Evolutionary conservation across 2,797 vertebrate genomes (phyloP), one percentile per base, ranked within the genome.

Genomic region (Alfaro cultratus): DNA sequence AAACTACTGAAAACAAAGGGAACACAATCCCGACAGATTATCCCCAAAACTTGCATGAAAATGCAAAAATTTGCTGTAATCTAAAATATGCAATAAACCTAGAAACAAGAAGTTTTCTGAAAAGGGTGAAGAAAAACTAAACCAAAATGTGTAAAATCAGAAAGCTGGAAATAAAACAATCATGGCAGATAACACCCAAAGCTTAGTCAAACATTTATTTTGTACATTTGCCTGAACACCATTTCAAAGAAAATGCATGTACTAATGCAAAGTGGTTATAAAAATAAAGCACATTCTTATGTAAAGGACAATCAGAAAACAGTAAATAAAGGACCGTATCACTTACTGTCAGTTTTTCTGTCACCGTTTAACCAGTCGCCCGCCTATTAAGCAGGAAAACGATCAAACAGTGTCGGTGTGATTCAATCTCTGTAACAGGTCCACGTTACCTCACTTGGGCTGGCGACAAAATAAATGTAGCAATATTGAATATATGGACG

Each of bases 231-330:
- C 85, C 87, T 88, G 83, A 89, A 82, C 53, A 86, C 70, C 62
- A 86, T 86, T 88, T 90, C 64, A 86, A 93, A 85, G 86, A 89
- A 89, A 91, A 91, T 71, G 79, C 90, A 79, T 90, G 82, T 78
- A 73, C 86, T 83, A 90, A 93, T 92, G 91, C 79, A 89, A 92
- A 92, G 90, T 93, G 91, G 91, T 94, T 95, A 95, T 90, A 95
- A 95, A 95, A 95, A 94, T 95, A 94, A 95, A 93, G 87, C 83
- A 94, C 87, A 91, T 93, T 91, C 86, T 91, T 87, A 91, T 83
- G 75, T 74, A 90, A 92, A 92, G 87, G 88, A 90, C 87, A 83
- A 75, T 80, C 83, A 91, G 76, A 91, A 93, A 93, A 84, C 88
- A 80, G 75, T 92, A 94, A 92, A 92, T 88, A 94, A 45, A 68